These are phyloP conservation scores for Arvicanthis niloticus DNA, from an alignment of 2,113 vertebrate species.

Conservation along the genomic window DNA sequence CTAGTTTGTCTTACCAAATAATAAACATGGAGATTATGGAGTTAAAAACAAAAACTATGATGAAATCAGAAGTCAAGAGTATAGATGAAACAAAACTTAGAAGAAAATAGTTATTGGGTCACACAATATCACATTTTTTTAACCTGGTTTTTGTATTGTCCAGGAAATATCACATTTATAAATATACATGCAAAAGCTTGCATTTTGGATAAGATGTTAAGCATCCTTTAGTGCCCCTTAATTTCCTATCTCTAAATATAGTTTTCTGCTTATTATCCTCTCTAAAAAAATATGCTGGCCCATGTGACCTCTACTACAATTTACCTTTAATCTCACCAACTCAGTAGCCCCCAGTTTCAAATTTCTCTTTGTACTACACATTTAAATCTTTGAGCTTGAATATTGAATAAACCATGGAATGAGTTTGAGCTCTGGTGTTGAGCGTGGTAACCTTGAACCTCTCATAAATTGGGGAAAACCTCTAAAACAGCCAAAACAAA, in stretches of 20 bases:
- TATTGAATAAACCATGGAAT: slow-evolving; percentile 67
- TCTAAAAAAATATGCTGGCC: slow-evolving; percentile 40
- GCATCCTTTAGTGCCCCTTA: neutral
- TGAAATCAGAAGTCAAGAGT: slow-evolving; percentile 43
- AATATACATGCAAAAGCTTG: neutral
- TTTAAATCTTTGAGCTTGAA: slow-evolving; percentile 72
- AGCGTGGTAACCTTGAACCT: slow-evolving; percentile 77
- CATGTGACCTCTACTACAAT: slow-evolving; percentile 49
- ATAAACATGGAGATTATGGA: neutral
- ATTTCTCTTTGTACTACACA: slow-evolving; percentile 53
- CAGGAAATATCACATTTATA: slow-evolving; percentile 47
- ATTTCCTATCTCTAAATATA: slow-evolving; percentile 68
- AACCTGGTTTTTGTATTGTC: slow-evolving; percentile 15
- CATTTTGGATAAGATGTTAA: slow-evolving; percentile 63
- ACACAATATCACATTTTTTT: slow-evolving; percentile 27
- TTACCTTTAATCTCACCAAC: slow-evolving; percentile 52
- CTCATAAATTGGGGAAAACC: slow-evolving; percentile 76
- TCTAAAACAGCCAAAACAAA: slow-evolving; percentile 77
- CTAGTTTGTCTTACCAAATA: slow-evolving; percentile 3
- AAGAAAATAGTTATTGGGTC: slow-evolving; percentile 49
- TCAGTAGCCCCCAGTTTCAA: slow-evolving; percentile 57
- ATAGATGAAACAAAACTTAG: slow-evolving; percentile 29
- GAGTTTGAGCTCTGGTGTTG: slow-evolving; percentile 77
- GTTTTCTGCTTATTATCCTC: slow-evolving; percentile 55
- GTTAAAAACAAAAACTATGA: neutral